phyloP scores from a whole-genome alignment of 2,888 invertebrate genomes.

The Ennomos erosarius region DNA sequence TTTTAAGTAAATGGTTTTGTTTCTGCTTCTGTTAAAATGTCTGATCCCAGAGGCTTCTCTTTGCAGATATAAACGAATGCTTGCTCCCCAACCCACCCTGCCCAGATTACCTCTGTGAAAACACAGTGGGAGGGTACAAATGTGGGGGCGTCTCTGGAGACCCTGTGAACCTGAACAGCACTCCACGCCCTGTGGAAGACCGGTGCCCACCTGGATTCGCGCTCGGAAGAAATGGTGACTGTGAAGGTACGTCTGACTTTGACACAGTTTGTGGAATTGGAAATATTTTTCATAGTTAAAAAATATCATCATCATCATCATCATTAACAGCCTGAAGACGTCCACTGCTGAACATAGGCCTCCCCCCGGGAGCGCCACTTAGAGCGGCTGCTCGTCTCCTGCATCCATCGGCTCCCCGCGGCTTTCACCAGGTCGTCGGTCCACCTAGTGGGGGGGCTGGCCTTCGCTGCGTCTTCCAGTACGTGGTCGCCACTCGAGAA shows the following conservation, averaged over 20 bases:
- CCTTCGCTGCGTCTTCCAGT: too few species aligned
- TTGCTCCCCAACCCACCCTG: slow-evolving; percentile 71
- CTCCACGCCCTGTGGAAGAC: slow-evolving; percentile 58
- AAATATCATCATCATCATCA: too few species aligned
- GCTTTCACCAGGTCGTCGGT: too few species aligned
- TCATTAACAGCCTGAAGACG: too few species aligned
- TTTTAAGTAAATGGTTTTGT: not conserved
- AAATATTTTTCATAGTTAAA: too few species aligned
- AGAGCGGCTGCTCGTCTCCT: too few species aligned
- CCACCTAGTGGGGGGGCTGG: too few species aligned
- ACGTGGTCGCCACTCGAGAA: too few species aligned
- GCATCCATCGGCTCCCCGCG: too few species aligned
- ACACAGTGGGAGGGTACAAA: slow-evolving; percentile 78
- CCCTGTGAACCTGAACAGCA: slow-evolving; percentile 55
- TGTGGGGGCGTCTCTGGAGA: slow-evolving; percentile 73
- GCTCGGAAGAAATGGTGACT: slow-evolving; percentile 67
- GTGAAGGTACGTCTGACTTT: slow-evolving; percentile 71
- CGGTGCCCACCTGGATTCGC: slow-evolving; percentile 83
- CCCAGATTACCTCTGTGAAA: slow-evolving; percentile 70
- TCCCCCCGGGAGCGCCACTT: too few species aligned
- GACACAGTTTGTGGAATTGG: too few species aligned
- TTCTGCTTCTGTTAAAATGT: not conserved
- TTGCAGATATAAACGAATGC: slow-evolving; percentile 94
- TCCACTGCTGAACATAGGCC: too few species aligned
- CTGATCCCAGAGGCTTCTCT: not conserved